A percentile compares a stretch with the other conserved stretches of the same genome.
These are phyloP conservation scores for Eubasilissa splendida DNA, from an alignment of 2,888 invertebrate genomes.

Conservation along the genomic window DNA sequence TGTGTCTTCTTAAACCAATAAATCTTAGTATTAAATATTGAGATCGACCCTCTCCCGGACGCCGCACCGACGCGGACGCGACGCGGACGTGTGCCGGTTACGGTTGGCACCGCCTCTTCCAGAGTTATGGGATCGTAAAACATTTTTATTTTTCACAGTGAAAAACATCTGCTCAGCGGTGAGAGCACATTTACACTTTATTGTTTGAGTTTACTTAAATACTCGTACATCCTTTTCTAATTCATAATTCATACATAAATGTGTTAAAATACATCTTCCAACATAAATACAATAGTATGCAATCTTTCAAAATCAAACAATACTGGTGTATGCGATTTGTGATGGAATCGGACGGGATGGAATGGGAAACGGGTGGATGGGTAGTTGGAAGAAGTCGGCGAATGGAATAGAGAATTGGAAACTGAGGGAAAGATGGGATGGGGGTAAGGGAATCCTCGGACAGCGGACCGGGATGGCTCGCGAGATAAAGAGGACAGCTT, in stretches of 20 bases:
- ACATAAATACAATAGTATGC: too few relatives aligned
- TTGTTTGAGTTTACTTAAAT: not conserved
- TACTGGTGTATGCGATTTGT: too few relatives aligned
- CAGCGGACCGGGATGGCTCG: too few relatives aligned
- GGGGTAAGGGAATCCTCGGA: too few relatives aligned
- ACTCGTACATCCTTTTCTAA: not conserved
- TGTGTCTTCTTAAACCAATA: not conserved
- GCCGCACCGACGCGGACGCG: not conserved
- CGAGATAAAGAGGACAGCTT: too few relatives aligned
- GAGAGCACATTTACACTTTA: conserved; percentile 22
- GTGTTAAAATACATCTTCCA: too few relatives aligned
- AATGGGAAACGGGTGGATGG: too few relatives aligned
- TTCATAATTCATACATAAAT: not conserved
- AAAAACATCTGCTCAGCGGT: conserved; percentile 4
- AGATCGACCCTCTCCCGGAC: not conserved
- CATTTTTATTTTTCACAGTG: conserved; percentile 16
- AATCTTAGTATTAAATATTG: conserved; percentile 19
- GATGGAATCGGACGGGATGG: too few relatives aligned
- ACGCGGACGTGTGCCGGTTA: not conserved
- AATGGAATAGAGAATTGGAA: too few relatives aligned
- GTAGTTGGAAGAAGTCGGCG: too few relatives aligned
- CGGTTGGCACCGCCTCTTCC: not conserved
- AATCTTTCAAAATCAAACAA: too few relatives aligned
- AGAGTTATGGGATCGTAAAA: conserved; percentile 24
- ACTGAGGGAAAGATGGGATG: too few relatives aligned